These are phyloP conservation scores for Argynnis bischoffii DNA, from an alignment of 2,888 invertebrate species.

Conservation along the genomic window DNA sequence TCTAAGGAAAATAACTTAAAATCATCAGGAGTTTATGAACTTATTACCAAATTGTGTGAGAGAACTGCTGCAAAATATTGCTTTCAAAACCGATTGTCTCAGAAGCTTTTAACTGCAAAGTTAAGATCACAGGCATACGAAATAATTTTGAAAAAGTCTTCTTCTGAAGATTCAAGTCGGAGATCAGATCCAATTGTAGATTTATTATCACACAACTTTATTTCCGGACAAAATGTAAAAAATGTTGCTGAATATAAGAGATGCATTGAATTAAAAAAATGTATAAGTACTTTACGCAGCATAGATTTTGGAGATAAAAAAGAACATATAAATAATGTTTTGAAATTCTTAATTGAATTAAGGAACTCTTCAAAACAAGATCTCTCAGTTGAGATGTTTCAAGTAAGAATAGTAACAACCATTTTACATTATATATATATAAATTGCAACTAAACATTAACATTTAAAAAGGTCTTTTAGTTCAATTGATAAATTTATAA, in stretches of 20 bases:
- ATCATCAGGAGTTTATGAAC: constrained; percentile 64
- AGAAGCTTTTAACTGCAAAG: constrained; percentile 56
- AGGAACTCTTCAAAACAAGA: constrained; percentile 62
- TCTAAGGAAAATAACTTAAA: constrained; percentile 16
- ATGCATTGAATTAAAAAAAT: constrained; percentile 59
- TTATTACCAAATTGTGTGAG: constrained; percentile 66
- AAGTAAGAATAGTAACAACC: constrained; percentile 50
- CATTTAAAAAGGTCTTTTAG: not conserved
- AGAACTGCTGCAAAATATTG: constrained; percentile 64
- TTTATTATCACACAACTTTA: constrained; percentile 64
- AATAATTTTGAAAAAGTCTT: constrained; percentile 69
- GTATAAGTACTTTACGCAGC: constrained; percentile 55
- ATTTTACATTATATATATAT: too few species aligned
- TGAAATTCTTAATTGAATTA: constrained; percentile 61
- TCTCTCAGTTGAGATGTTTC: constrained; percentile 60
- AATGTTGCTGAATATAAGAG: constrained; percentile 69
- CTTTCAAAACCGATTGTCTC: constrained; percentile 56
- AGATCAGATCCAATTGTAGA: constrained; percentile 63
- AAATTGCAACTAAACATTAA: too few species aligned
- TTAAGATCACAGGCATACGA: constrained; percentile 71
- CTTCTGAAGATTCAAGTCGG: constrained; percentile 48
- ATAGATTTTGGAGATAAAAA: constrained; percentile 57
- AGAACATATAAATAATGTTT: constrained; percentile 54
- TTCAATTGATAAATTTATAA: not conserved
- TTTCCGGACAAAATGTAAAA: constrained; percentile 59